Evolutionary conservation across 2,797 vertebrate species (phyloP).

Genomic region (Parotocinclus haroldoi): DNA sequence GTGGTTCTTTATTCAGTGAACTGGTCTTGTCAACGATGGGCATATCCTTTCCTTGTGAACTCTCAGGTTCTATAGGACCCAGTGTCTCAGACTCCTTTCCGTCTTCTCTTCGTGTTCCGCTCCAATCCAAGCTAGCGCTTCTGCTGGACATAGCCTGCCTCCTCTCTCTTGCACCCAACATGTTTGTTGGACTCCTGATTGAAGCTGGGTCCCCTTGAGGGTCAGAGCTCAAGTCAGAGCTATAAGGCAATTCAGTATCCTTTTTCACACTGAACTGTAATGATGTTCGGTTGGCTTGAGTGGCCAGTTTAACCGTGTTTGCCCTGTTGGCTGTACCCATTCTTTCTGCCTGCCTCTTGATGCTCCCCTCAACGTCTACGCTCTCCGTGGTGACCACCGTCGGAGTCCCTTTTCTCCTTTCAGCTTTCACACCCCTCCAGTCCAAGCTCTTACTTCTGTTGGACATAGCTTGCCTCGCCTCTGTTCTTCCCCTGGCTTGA

Average conservation of each 20-base stretch:
- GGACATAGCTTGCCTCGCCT: too few species aligned
- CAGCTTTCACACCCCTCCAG: too few species aligned
- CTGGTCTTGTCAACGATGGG: background rate
- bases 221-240: background rate
- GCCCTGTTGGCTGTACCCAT: too few species aligned
- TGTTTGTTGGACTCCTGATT: constrained; percentile 17
- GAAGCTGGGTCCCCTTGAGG: constrained; percentile 5
- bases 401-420: too few species aligned
- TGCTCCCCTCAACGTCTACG: too few species aligned
- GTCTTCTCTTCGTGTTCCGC: constrained; percentile 28
- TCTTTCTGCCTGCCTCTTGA: too few species aligned
- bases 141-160: constrained; percentile 46
- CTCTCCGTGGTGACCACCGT: too few species aligned
- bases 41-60: constrained; percentile 41
- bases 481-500: too few species aligned
- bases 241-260: background rate
- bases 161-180: constrained; percentile 47
- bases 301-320: too few species aligned
- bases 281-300: too few species aligned
- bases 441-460: too few species aligned
- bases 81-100: constrained; percentile 1
- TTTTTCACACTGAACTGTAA: background rate
- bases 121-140: constrained; percentile 65
- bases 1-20: too few species aligned
- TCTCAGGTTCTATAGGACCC: constrained; percentile 27